A percentile compares a stretch with the other conserved stretches of the same genome.
These are phyloP conservation scores for Taenioides sp. DNA, from an alignment of 2,797 vertebrate genomes.

Conservation along the genomic window DNA sequence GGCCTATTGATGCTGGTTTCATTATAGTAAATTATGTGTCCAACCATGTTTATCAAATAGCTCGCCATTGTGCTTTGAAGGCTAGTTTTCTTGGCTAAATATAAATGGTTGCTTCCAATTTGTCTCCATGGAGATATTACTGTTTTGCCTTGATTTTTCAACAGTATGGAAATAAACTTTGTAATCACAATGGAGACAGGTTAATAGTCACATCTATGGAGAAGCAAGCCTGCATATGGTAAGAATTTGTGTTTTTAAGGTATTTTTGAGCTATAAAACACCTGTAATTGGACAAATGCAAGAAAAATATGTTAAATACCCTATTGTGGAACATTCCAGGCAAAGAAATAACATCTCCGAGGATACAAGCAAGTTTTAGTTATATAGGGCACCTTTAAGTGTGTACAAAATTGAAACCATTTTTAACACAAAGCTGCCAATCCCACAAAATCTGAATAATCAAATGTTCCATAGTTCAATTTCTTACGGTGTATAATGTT, in stretches of 20 bases:
- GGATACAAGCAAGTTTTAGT: too few relatives aligned
- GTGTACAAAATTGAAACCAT: neutral
- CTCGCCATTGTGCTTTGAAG: neutral
- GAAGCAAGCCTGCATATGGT: too few relatives aligned
- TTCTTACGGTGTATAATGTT: neutral
- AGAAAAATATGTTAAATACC: too few relatives aligned
- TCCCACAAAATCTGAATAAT: neutral
- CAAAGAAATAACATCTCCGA: too few relatives aligned
- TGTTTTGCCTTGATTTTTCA: too few relatives aligned
- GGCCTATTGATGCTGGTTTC: neutral
- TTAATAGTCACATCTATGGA: too few relatives aligned
- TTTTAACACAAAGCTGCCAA: neutral
- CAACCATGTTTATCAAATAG: neutral
- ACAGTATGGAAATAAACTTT: too few relatives aligned
- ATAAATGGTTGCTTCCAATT: neutral
- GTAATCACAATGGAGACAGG: too few relatives aligned
- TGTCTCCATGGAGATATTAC: neutral
- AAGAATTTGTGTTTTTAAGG: too few relatives aligned
- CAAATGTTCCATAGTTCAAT: neutral
- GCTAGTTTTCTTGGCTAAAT: neutral
- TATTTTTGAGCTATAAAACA: too few relatives aligned
- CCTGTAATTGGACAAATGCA: too few relatives aligned
- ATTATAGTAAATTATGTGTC: slow-evolving; percentile 2
- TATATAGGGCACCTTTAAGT: neutral
- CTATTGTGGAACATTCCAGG: too few relatives aligned